Evolutionary conservation across 2,113 vertebrate species (phyloP).

Genomic region (pig (Sus scrofa)): DNA sequence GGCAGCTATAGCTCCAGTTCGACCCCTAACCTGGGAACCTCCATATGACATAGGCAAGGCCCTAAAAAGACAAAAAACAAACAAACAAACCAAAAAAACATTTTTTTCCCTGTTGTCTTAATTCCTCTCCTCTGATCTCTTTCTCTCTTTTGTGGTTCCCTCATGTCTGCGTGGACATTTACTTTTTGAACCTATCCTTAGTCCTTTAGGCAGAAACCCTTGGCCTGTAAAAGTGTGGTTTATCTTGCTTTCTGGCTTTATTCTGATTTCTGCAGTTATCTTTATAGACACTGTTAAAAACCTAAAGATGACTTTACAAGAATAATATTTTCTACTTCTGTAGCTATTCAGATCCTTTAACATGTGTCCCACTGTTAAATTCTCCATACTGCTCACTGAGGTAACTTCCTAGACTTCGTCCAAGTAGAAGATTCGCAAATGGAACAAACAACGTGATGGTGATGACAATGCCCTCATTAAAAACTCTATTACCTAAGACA

Average conservation of each 20-base stretch:
- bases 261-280: neutral
- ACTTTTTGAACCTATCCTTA: neutral
- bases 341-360: neutral
- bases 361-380: neutral
- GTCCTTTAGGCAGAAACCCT: neutral
- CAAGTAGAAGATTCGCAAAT: too few relatives aligned
- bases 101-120: rapidly evolving
- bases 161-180: neutral
- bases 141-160: neutral
- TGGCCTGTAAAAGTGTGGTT: rapidly evolving
- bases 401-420: neutral
- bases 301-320: neutral
- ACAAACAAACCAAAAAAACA: too few relatives aligned
- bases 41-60: too few relatives aligned
- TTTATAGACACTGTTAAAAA: neutral
- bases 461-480: neutral
- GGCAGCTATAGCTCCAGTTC: too few relatives aligned
- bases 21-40: too few relatives aligned
- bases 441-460: neutral
- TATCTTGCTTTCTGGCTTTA: neutral
- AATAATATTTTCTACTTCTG: neutral
- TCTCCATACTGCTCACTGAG: neutral
- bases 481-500: neutral
- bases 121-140: rapidly evolving
- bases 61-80: too few relatives aligned